Evolutionary conservation across 2,888 invertebrate genomes (phyloP), one percentile per base, ranked within the genome.

Genomic region (Bugulina stolonifera): DNA sequence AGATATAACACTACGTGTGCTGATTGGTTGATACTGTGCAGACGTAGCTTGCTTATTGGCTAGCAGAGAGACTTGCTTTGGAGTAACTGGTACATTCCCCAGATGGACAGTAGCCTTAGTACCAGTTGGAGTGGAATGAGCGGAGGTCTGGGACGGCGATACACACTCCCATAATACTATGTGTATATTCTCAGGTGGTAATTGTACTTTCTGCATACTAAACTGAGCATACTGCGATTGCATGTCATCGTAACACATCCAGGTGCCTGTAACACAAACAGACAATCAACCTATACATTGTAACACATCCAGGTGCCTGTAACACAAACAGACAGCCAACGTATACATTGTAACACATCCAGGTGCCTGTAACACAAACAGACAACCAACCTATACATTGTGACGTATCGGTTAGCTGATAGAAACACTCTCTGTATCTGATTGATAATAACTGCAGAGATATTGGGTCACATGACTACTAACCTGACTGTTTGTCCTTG

Each of bases 341-440:
- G n/a, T n/a, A n/a, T n/a, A n/a, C 64, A 32, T 64, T 32, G n/a
- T 64, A 64, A 32, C 64, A 64, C 64, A 64, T 64, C 64, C 64
- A 64, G 14, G 25, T 32, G 18, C 64, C 64, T 64, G 34, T 10
- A 43, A n/a, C n/a, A n/a, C n/a, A n/a, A n/a, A n/a, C n/a, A n/a
- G n/a, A n/a, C n/a, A n/a, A n/a, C n/a, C n/a, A n/a, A n/a, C n/a
- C n/a, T n/a, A n/a, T n/a, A n/a, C 64, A 32, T 64, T 32, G n/a
- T 64, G 32, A 32, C 64, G 32, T 32, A 64, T 64, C 64, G n/a
- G n/a, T n/a, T n/a, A n/a, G n/a, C n/a, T n/a, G n/a, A n/a, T n/a
- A n/a, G n/a, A n/a, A n/a, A n/a, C n/a, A n/a, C n/a, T n/a, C n/a
- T n/a, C n/a, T n/a, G n/a, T n/a, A n/a, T n/a, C n/a, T n/a, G n/a